A percentile compares a stretch with the other conserved stretches of the same genome.
Conservation (phyloP, 2,113 vertebrate genomes). For the Podilymbus podiceps region DNA sequence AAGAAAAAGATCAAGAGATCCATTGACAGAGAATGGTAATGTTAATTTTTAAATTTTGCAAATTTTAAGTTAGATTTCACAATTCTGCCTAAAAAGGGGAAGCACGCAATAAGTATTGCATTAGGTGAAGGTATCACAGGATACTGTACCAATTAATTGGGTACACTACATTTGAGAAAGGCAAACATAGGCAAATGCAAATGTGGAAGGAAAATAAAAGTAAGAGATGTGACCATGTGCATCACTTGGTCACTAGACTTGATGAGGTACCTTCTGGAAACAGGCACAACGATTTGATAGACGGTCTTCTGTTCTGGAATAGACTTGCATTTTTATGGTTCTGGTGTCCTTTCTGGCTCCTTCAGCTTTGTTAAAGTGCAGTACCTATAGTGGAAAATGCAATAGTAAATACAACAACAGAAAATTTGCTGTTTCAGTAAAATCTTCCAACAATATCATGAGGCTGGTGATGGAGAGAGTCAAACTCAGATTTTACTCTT, state of each 20-base stretch:
- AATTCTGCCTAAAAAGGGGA: neutral
- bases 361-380: constrained; percentile 47
- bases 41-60: neutral
- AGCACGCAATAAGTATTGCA: neutral
- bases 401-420: neutral
- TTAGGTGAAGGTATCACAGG: neutral
- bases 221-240: neutral
- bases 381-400: constrained; percentile 6
- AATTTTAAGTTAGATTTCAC: neutral
- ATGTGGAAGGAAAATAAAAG: neutral
- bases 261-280: constrained; percentile 46
- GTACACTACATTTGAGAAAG: neutral
- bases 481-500: neutral
- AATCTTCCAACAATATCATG: neutral
- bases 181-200: neutral
- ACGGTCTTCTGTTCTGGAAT: neutral
- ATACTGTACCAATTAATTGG: neutral
- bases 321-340: constrained; percentile 43
- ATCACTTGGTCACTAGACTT: neutral
- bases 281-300: neutral
- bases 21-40: neutral
- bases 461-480: neutral
- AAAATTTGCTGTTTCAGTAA: neutral
- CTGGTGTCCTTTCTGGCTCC: neutral
- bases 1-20: neutral